phyloP scores from a whole-genome alignment of 2,797 vertebrate species.

The Strix occidentalis region DNA sequence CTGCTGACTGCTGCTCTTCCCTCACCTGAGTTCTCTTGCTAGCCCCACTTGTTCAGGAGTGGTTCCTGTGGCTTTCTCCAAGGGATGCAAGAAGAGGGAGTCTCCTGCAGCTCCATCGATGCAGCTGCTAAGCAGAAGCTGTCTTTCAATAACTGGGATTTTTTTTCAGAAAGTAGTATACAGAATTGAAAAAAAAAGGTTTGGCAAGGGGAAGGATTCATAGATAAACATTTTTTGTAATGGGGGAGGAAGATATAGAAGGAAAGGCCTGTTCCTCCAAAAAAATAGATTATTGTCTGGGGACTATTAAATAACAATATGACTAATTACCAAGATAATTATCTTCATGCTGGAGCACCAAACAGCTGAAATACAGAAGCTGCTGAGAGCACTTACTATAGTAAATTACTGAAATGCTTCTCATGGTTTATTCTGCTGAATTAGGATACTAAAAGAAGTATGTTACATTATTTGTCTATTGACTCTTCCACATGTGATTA shows the following conservation, averaged over 20 bases:
- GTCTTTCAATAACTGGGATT: not conserved
- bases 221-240: not conserved
- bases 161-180: not conserved
- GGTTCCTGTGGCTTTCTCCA: not conserved
- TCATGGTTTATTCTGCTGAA: slow-evolving; percentile 40
- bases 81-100: not conserved
- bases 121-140: not conserved
- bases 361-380: slow-evolving; percentile 43
- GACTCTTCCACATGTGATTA: slow-evolving; percentile 20
- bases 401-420: slow-evolving; percentile 36
- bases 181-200: not conserved
- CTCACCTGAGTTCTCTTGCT: not conserved
- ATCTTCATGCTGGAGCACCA: slow-evolving; percentile 26
- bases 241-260: not conserved
- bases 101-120: not conserved
- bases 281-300: slow-evolving; percentile 42
- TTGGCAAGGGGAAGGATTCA: not conserved
- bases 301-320: slow-evolving; percentile 54
- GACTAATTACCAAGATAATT: slow-evolving; percentile 56
- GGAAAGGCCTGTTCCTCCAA: not conserved
- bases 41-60: not conserved
- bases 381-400: slow-evolving; percentile 32
- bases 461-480: slow-evolving; percentile 34
- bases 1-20: not conserved
- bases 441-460: slow-evolving; percentile 2